These are phyloP conservation scores for Antheraea mylitta DNA, from an alignment of 1,140 invertebrate genomes.

Conservation along the genomic window DNA sequence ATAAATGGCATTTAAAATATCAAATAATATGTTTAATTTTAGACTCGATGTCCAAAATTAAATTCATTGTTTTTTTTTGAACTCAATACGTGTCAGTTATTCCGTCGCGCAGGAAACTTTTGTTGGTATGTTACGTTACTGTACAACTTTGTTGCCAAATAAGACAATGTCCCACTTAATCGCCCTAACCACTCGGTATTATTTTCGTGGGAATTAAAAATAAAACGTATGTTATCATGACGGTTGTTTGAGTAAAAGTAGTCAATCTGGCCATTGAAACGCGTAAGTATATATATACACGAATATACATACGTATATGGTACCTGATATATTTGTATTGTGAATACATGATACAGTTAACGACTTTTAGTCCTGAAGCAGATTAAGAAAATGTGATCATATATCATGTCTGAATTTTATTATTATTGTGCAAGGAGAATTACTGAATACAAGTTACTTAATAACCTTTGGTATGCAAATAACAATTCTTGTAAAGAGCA, in stretches of 20 bases:
- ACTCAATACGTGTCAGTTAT: not conserved
- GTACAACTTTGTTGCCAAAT: conserved; percentile 8
- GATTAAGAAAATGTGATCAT: too few relatives aligned
- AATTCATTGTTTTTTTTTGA: conserved; percentile 6
- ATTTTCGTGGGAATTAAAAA: conserved; percentile 12
- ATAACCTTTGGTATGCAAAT: too few relatives aligned
- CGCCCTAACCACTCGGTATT: not conserved
- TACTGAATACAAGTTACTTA: too few relatives aligned
- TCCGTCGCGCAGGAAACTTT: not conserved
- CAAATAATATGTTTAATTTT: not conserved
- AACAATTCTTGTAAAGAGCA: too few relatives aligned
- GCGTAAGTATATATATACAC: not conserved
- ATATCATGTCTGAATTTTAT: too few relatives aligned
- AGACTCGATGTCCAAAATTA: conserved; percentile 4
- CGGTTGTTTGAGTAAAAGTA: not conserved
- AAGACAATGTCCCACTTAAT: conserved; percentile 9
- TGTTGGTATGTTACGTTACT: conserved; percentile 3
- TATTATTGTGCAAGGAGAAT: too few relatives aligned
- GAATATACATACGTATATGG: too few relatives aligned
- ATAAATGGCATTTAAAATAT: not conserved
- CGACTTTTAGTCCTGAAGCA: too few relatives aligned
- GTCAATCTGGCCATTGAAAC: conserved; percentile 1
- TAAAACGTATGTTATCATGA: conserved; percentile 5
- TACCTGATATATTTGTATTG: too few relatives aligned
- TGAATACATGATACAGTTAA: too few relatives aligned